Evolutionary conservation across 1,140 invertebrate species (phyloP).

Genomic region (Drosophila orosa): DNA sequence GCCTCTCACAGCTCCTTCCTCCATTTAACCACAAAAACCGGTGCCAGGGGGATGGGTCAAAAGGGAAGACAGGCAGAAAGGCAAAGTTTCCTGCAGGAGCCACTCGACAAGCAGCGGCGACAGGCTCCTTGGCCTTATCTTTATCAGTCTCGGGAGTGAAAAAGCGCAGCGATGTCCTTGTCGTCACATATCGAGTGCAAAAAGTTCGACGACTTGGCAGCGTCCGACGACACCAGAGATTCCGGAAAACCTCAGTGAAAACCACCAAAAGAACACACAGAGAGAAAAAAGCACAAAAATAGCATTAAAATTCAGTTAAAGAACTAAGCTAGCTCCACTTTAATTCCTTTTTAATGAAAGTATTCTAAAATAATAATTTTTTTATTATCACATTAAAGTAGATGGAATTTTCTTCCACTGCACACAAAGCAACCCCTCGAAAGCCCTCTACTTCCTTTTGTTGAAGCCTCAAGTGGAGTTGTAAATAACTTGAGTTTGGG

Average conservation of each 20-base stretch:
- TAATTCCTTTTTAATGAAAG: no score
- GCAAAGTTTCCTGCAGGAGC: slow-evolving; percentile 60
- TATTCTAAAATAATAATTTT: no score
- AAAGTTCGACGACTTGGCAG: slow-evolving; percentile 73
- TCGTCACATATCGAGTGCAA: slow-evolving; percentile 73
- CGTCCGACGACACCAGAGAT: slow-evolving; percentile 32
- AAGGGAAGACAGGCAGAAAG: slow-evolving; percentile 34
- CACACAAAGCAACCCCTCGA: slow-evolving; percentile 8
- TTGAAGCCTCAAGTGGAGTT: slow-evolving; percentile 44
- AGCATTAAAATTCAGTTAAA: background rate
- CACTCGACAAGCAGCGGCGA: slow-evolving; percentile 47
- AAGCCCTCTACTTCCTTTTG: slow-evolving; percentile 3
- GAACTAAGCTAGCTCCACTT: background rate
- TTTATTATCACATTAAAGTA: background rate
- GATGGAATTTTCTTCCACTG: background rate
- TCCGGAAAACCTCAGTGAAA: slow-evolving; percentile 8
- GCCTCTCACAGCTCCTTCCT: slow-evolving; percentile 7
- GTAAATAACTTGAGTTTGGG: slow-evolving; percentile 62
- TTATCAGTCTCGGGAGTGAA: slow-evolving; percentile 69
- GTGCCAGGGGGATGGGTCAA: slow-evolving; percentile 17
- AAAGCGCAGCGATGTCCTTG: slow-evolving; percentile 68
- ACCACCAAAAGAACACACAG: background rate
- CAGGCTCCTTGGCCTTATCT: slow-evolving; percentile 77
- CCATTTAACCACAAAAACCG: slow-evolving; percentile 40
- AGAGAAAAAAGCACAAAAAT: background rate